phyloP scores from a whole-genome alignment of 2,888 invertebrate genomes.

The Eucriotettix oculatus region DNA sequence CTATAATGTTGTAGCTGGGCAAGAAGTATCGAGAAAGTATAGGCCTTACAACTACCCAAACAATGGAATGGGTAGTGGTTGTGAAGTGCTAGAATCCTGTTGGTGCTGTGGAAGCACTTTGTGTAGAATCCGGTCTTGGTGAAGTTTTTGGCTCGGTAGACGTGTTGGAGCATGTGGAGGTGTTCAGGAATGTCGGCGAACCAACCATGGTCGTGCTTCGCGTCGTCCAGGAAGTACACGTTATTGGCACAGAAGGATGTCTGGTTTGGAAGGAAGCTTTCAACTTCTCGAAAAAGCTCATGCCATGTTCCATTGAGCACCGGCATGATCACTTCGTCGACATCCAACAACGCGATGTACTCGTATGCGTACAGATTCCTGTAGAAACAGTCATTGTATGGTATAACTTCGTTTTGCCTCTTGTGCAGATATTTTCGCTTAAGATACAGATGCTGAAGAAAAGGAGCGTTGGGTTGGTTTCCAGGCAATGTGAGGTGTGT shows the following conservation, averaged over 20 bases:
- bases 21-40: too few species aligned
- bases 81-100: background rate
- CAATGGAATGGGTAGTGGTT: background rate
- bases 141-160: background rate
- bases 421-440: background rate
- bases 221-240: background rate
- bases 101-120: background rate
- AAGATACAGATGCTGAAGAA: background rate
- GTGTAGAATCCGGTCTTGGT: background rate
- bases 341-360: background rate
- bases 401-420: background rate
- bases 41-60: background rate
- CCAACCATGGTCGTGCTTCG: background rate
- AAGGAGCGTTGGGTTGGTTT: background rate
- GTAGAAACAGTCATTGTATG: background rate
- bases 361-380: background rate
- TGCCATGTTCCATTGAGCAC: background rate
- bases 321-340: background rate
- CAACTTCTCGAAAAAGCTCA: background rate
- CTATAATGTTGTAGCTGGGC: background rate
- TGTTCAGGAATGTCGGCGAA: background rate
- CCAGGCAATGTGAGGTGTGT: background rate
- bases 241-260: background rate
- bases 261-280: too few species aligned
- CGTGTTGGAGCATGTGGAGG: background rate